Conservation (phyloP, 2,113 vertebrate genomes). For the Cyanoderma ruficeps region DNA sequence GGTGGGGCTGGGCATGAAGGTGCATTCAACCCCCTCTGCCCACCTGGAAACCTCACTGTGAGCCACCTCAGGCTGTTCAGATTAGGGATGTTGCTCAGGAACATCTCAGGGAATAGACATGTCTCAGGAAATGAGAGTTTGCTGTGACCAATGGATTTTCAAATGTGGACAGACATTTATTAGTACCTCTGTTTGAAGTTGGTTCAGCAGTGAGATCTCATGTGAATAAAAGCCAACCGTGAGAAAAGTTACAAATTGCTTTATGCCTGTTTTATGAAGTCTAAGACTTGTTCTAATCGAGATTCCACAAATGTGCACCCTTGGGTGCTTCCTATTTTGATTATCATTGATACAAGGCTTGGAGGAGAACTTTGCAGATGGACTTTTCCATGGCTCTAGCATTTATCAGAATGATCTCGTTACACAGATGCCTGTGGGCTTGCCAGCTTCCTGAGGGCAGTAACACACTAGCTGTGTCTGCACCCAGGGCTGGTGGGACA, state of each 20-base stretch:
- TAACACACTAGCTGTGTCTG: neutral
- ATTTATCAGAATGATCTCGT: neutral
- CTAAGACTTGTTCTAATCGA: neutral
- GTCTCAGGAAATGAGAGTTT: neutral
- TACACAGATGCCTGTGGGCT: neutral
- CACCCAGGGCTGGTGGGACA: neutral
- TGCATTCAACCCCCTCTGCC: neutral
- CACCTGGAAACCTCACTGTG: neutral
- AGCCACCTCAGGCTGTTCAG: neutral
- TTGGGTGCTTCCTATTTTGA: neutral
- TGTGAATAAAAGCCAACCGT: neutral
- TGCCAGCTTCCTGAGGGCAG: neutral
- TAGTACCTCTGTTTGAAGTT: neutral
- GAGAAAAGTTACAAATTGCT: neutral
- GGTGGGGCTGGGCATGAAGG: neutral
- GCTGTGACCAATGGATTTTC: neutral
- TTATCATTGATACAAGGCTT: neutral
- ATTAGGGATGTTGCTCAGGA: neutral
- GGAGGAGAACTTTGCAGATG: neutral
- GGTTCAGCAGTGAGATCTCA: neutral
- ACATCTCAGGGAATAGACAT: neutral
- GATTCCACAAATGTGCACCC: neutral
- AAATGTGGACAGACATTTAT: neutral
- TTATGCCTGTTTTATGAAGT: neutral
- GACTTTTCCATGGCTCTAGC: neutral